Percentiles rank a stretch among this genome's conserved stretches.
These are phyloP conservation scores for Porites lobata DNA, from an alignment of 92 coral and sea anemone species.

Conservation along the genomic window DNA sequence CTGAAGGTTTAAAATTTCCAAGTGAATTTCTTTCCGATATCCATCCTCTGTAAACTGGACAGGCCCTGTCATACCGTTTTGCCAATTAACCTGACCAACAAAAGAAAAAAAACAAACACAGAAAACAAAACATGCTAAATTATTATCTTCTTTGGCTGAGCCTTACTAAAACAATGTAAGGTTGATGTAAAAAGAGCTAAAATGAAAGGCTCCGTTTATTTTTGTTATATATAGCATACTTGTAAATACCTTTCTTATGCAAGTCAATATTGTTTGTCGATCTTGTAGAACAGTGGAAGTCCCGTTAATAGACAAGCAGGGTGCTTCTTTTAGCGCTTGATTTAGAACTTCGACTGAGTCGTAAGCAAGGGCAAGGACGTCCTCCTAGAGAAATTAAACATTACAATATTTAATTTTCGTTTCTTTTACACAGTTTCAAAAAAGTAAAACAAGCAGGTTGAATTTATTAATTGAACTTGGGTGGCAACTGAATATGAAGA, in stretches of 20 bases:
- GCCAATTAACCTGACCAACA: too few relatives aligned
- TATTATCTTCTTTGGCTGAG: too few relatives aligned
- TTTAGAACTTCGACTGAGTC: constrained; percentile 24
- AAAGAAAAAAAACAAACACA: too few relatives aligned
- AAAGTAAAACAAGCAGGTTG: too few relatives aligned
- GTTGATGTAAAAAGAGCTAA: too few relatives aligned
- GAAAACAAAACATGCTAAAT: too few relatives aligned
- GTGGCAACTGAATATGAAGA: too few relatives aligned
- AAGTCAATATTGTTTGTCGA: neutral
- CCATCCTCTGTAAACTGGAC: constrained; percentile 69
- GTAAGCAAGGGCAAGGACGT: constrained; percentile 20
- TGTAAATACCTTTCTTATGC: neutral
- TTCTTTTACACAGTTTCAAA: too few relatives aligned
- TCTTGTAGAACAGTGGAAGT: neutral
- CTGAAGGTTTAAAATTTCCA: constrained; percentile 64
- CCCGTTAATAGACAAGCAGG: neutral
- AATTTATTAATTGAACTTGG: too few relatives aligned
- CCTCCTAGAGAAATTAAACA: constrained; percentile 18
- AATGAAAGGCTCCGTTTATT: too few relatives aligned
- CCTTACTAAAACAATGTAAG: too few relatives aligned
- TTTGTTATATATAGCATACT: neutral
- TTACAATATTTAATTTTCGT: too few relatives aligned
- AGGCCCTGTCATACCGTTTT: constrained; percentile 62
- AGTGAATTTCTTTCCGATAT: constrained; percentile 47
- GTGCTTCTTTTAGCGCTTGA: neutral